Percentiles rank a stretch among this genome's conserved stretches.
These are phyloP conservation scores for Choristoneura fumiferana DNA, from an alignment of 1,140 invertebrate genomes.

Conservation along the genomic window DNA sequence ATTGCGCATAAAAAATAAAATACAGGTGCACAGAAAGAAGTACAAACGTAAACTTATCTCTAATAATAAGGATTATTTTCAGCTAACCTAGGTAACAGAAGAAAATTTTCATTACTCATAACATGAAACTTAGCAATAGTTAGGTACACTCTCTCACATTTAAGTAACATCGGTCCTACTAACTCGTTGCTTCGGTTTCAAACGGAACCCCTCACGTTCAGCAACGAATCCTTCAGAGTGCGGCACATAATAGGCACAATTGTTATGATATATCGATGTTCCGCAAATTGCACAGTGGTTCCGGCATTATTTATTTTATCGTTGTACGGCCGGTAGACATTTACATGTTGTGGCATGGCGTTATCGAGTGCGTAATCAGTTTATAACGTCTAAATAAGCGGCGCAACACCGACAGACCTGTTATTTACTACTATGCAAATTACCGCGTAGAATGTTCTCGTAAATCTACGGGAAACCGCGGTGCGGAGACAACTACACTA, in stretches of 20 bases:
- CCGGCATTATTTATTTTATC: conserved; percentile 16
- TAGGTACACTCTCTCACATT: no score
- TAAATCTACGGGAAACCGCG: conserved; percentile 41
- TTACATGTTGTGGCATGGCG: conserved; percentile 42
- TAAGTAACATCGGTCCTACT: no score
- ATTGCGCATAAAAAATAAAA: no score
- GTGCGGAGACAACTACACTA: conserved; percentile 45
- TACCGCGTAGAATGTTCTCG: conserved; percentile 41
- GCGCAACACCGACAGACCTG: conserved; percentile 44
- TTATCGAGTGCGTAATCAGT: conserved; percentile 61
- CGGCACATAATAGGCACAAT: background rate
- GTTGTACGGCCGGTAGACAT: conserved; percentile 30
- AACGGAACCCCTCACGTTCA: no score
- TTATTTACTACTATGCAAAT: conserved; percentile 61
- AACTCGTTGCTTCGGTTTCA: no score
- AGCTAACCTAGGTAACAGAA: no score
- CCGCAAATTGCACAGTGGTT: conserved; percentile 6
- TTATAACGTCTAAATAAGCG: conserved; percentile 64
- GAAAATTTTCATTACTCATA: no score
- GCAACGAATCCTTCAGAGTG: no score
- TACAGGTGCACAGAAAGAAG: no score
- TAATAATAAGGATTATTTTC: no score
- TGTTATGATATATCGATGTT: conserved; percentile 4
- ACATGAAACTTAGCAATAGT: no score
- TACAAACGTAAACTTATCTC: no score